A percentile compares a stretch with the other conserved stretches of the same genome.
These are phyloP conservation scores for Enteromius paludinosus DNA, from an alignment of 2,797 vertebrate genomes.

Conservation along the genomic window DNA sequence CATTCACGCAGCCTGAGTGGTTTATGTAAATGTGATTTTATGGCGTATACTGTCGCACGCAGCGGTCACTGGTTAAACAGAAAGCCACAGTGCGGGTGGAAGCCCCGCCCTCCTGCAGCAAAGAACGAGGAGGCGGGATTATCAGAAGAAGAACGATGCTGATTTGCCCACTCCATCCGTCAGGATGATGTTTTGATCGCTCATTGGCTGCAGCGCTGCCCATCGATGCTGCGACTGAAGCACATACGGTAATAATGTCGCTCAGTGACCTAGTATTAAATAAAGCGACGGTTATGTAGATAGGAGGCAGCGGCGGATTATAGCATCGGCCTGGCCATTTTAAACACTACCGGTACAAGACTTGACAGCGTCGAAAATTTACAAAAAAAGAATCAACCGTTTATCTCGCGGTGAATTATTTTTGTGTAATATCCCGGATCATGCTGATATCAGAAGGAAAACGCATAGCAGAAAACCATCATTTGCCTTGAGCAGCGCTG, in stretches of 20 bases:
- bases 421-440: conserved; percentile 55
- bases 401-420: conserved; percentile 40
- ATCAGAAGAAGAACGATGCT: not conserved
- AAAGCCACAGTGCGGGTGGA: conserved; percentile 13
- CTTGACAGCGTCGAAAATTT: conserved; percentile 43
- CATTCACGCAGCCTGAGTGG: conserved; percentile 35
- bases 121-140: conserved; percentile 56
- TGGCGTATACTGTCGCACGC: conserved; percentile 64
- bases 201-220: conserved; percentile 60
- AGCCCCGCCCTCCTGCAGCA: conserved; percentile 59
- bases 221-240: conserved; percentile 43
- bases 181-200: conserved; percentile 33
- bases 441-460: conserved; percentile 52
- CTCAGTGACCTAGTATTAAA: conserved; percentile 64
- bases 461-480: conserved; percentile 42
- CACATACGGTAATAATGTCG: conserved; percentile 62
- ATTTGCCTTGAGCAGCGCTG: conserved; percentile 46
- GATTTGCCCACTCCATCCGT: conserved; percentile 54
- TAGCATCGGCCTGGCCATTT: conserved; percentile 29
- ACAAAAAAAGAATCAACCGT: conserved; percentile 10
- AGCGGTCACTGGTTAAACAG: conserved; percentile 61
- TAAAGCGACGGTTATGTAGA: conserved; percentile 61
- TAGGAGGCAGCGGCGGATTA: conserved; percentile 53
- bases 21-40: conserved; percentile 6
- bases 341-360: conserved; percentile 20